phyloP scores from a whole-genome alignment of 2,888 invertebrate species.

The Cataglyphis altisquamis region DNA sequence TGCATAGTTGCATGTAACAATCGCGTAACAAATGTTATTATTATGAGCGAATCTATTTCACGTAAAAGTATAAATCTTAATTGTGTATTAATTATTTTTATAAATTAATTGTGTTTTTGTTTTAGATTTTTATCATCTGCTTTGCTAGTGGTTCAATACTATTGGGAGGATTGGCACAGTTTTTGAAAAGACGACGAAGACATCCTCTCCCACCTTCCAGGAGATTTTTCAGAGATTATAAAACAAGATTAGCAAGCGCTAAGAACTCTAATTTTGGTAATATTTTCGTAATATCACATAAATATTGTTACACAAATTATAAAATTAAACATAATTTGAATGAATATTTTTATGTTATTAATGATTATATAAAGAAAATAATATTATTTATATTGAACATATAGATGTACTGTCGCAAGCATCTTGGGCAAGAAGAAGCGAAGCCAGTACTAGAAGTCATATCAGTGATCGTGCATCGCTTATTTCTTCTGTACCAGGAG shows the following conservation, averaged over 20 bases:
- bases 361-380: neutral
- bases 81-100: neutral
- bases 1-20: neutral
- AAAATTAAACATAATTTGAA: conserved; percentile 3
- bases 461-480: conserved; percentile 84
- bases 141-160: conserved; percentile 93
- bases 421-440: conserved; percentile 84
- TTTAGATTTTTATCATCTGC: conserved; percentile 91
- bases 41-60: neutral
- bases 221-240: conserved; percentile 79
- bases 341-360: neutral
- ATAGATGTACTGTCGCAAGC: conserved; percentile 83
- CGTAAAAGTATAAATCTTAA: neutral
- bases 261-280: conserved; percentile 85
- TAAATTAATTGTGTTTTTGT: neutral
- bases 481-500: conserved; percentile 84
- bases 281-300: neutral
- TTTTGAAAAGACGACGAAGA: conserved; percentile 89
- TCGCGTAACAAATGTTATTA: conserved; percentile 5
- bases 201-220: conserved; percentile 81
- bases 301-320: neutral
- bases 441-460: conserved; percentile 84
- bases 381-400: neutral
- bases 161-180: conserved; percentile 94
- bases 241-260: conserved; percentile 81